Evolutionary conservation across 2,113 vertebrate genomes (phyloP).

Genomic region (Porphyrio hochstetteri): DNA sequence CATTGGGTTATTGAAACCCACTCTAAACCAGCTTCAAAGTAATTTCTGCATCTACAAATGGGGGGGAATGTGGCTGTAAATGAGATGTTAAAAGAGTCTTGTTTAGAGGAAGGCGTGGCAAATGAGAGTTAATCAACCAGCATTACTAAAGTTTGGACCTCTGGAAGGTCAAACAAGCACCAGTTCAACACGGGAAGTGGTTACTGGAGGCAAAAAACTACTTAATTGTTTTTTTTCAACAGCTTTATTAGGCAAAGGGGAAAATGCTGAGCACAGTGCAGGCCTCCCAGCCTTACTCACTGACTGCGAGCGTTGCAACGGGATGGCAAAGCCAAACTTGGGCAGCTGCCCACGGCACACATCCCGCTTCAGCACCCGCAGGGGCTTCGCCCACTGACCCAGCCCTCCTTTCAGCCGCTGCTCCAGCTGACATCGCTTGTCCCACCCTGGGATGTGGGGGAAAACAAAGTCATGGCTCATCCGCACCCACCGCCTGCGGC

Average conservation of each 20-base stretch:
- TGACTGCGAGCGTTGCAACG: not conserved
- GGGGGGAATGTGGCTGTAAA: not conserved
- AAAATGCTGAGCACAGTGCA: not conserved
- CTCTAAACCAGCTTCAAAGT: not conserved
- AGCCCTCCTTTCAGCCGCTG: not conserved
- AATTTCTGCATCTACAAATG: not conserved
- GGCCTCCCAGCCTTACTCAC: not conserved
- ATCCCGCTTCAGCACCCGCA: fast-evolving
- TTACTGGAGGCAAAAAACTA: not conserved
- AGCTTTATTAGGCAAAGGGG: not conserved
- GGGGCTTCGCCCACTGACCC: not conserved
- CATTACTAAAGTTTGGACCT: not conserved
- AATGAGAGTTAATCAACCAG: not conserved
- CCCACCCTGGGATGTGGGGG: fast-evolving
- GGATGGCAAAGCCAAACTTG: fast-evolving
- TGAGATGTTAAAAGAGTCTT: not conserved
- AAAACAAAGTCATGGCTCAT: not conserved
- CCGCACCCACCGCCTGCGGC: fast-evolving
- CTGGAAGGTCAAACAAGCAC: not conserved
- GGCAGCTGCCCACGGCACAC: fast-evolving
- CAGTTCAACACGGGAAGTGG: not conserved
- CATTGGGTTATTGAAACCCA: not conserved
- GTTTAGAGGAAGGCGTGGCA: not conserved
- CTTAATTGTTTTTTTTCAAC: not conserved
- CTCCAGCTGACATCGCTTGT: fast-evolving